Conservation (phyloP, 2,888 invertebrate species). For the Strigamia maritima region DNA sequence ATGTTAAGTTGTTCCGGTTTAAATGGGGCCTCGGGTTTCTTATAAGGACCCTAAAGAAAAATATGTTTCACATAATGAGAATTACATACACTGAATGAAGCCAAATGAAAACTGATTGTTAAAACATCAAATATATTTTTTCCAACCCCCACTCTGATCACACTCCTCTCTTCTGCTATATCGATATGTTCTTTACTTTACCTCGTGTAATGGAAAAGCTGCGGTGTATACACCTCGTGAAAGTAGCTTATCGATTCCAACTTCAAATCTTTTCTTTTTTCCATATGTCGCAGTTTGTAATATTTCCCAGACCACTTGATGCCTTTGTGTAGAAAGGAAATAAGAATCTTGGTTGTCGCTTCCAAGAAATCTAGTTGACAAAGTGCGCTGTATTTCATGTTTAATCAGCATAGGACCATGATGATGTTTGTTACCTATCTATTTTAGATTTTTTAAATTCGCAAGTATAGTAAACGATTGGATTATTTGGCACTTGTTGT, state of each 20-base stretch:
- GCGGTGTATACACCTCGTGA: conserved; percentile 57
- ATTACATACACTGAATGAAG: too few relatives aligned
- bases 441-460: conserved; percentile 59
- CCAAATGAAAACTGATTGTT: too few relatives aligned
- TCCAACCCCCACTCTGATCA: too few relatives aligned
- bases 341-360: conserved; percentile 56
- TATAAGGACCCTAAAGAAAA: conserved; percentile 55
- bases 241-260: conserved; percentile 58
- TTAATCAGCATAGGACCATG: neutral
- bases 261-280: conserved; percentile 57
- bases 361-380: conserved; percentile 54
- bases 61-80: too few relatives aligned
- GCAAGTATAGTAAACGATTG: conserved; percentile 59
- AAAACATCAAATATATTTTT: too few relatives aligned
- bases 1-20: conserved; percentile 51
- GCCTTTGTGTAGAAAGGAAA: conserved; percentile 57
- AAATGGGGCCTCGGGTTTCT: conserved; percentile 46
- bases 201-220: conserved; percentile 60
- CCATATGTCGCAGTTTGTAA: conserved; percentile 57
- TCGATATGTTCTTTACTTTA: too few relatives aligned
- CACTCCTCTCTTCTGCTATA: too few relatives aligned
- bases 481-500: conserved; percentile 57
- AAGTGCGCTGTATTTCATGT: neutral
- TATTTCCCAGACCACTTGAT: conserved; percentile 57
- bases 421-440: conserved; percentile 53